Conservation (phyloP, 1,140 invertebrate species). For the Procambarus virginalis region DNA sequence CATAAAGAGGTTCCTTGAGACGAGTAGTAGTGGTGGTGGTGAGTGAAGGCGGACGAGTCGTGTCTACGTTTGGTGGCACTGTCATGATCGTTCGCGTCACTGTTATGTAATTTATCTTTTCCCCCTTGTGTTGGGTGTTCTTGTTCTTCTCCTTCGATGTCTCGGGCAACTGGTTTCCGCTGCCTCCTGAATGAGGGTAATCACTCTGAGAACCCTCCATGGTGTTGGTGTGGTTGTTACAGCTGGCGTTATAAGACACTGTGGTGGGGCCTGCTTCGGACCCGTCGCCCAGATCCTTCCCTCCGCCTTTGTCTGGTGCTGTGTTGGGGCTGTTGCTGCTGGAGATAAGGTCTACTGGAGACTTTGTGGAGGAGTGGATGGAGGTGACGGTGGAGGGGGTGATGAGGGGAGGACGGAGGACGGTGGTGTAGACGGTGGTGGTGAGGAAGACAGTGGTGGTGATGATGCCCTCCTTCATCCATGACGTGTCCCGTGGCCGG, state of each 20-base stretch:
- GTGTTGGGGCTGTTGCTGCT: not conserved
- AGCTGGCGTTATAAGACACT: not conserved
- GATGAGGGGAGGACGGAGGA: slow-evolving; percentile 21
- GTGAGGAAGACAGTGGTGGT: slow-evolving; percentile 42
- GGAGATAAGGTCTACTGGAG: not conserved
- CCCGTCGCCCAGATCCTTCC: slow-evolving; percentile 16
- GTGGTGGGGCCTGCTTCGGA: not conserved
- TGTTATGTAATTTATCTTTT: slow-evolving; percentile 26
- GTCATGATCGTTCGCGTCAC: slow-evolving; percentile 45
- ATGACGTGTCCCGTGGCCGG: slow-evolving; percentile 53
- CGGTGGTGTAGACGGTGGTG: slow-evolving; percentile 55
- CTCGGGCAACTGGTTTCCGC: not conserved
- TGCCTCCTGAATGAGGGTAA: not conserved
- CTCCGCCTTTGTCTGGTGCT: slow-evolving; percentile 16
- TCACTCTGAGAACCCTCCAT: slow-evolving; percentile 30
- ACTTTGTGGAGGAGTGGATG: not conserved
- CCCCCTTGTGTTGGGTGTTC: not conserved
- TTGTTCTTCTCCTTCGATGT: not conserved
- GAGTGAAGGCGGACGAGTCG: not conserved
- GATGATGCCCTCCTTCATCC: slow-evolving; percentile 25
- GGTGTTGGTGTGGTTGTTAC: not conserved
- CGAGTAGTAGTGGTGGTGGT: slow-evolving; percentile 7
- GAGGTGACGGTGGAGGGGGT: slow-evolving; percentile 32
- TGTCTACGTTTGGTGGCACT: slow-evolving; percentile 6
- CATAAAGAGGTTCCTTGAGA: not conserved